These are phyloP conservation scores for Probosciger aterrimus DNA, from an alignment of 2,113 vertebrate genomes.

Conservation along the genomic window DNA sequence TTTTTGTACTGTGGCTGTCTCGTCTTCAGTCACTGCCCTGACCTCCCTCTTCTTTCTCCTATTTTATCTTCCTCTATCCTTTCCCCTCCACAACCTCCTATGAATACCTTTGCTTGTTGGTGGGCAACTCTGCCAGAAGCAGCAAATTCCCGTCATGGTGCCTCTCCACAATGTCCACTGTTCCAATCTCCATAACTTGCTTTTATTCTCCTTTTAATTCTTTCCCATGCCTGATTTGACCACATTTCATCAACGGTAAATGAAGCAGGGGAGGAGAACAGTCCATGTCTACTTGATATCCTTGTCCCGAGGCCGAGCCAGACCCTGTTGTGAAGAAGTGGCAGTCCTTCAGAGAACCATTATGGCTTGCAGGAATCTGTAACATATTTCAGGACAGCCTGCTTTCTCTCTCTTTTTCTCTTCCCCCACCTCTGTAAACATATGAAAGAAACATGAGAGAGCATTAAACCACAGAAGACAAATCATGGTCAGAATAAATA, in stretches of 20 bases:
- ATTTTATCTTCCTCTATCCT: background rate
- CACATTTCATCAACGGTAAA: background rate
- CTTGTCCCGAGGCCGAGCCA: background rate
- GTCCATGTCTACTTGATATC: background rate
- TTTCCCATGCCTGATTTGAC: background rate
- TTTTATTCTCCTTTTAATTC: background rate
- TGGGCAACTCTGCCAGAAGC: background rate
- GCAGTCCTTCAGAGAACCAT: slow-evolving; percentile 23
- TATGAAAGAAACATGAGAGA: slow-evolving; percentile 72
- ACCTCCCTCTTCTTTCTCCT: background rate
- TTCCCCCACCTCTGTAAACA: slow-evolving; percentile 61
- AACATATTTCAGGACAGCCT: slow-evolving; percentile 58
- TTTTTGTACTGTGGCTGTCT: background rate
- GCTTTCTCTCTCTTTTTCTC: background rate
- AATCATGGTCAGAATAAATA: slow-evolving; percentile 74
- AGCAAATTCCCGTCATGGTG: background rate
- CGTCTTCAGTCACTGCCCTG: background rate
- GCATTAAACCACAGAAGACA: slow-evolving; percentile 69
- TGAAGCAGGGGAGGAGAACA: background rate
- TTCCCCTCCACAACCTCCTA: background rate
- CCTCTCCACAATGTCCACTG: background rate
- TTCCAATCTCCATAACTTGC: background rate
- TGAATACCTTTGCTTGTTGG: background rate
- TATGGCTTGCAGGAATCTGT: slow-evolving; percentile 45
- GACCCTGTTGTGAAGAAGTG: background rate